phyloP scores from a whole-genome alignment of 2,797 vertebrate genomes.

The Myiotriccus ornatus region DNA sequence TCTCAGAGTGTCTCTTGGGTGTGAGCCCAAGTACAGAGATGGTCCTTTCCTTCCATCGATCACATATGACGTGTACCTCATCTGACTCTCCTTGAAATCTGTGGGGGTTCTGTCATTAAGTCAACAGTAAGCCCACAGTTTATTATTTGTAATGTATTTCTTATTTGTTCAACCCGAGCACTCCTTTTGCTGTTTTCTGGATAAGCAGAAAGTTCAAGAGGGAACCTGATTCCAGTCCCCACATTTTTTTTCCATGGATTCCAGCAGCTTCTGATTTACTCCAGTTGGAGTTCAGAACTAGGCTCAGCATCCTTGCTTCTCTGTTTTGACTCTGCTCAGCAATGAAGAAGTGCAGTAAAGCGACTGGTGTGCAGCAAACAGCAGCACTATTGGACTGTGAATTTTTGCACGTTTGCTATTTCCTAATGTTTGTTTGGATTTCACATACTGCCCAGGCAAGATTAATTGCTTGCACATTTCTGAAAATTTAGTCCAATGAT shows the following conservation, averaged over 20 bases:
- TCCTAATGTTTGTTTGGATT: constrained; percentile 60
- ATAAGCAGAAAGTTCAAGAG: constrained; percentile 13
- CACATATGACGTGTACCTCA: neutral
- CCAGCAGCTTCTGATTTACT: neutral
- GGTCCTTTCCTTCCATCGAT: neutral
- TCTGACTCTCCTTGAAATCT: neutral
- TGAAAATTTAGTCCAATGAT: constrained; percentile 30
- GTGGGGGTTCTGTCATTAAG: neutral
- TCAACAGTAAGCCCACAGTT: constrained; percentile 7
- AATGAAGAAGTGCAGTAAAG: neutral
- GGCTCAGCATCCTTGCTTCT: neutral
- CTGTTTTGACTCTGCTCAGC: neutral
- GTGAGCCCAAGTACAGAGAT: neutral
- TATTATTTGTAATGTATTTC: constrained; percentile 36
- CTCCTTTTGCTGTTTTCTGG: neutral
- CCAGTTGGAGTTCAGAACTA: neutral
- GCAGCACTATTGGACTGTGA: constrained; percentile 4
- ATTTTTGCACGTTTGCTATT: constrained; percentile 47
- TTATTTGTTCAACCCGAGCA: constrained; percentile 19
- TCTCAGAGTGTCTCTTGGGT: neutral
- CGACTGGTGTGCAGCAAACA: neutral
- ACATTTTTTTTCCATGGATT: neutral
- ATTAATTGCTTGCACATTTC: constrained; percentile 61
- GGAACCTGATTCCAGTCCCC: neutral
- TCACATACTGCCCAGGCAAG: constrained; percentile 28